Percentiles rank a stretch among this genome's conserved stretches.
Conservation (phyloP, 2,888 invertebrate genomes). For the Iphiclides podalirius region DNA sequence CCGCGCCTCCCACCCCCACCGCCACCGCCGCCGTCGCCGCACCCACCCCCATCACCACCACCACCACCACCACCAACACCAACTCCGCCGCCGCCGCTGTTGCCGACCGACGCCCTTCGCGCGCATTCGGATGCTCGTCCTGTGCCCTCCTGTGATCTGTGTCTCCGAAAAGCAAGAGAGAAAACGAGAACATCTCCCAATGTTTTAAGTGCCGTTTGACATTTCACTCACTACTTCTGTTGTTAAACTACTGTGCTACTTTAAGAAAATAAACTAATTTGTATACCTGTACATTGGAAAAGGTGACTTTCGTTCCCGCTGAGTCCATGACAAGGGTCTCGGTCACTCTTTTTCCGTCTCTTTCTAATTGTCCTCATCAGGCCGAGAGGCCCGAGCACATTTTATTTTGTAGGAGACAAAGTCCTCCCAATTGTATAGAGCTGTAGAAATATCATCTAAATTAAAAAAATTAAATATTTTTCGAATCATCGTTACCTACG, state of each 20-base stretch:
- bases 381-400: no score
- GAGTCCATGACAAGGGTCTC: no score
- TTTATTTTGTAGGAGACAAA: neutral
- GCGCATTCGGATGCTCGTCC: conserved; percentile 1
- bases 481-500: conserved; percentile 17
- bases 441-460: conserved; percentile 6
- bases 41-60: neutral
- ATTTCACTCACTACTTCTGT: no score
- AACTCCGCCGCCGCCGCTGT: no score
- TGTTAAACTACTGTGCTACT: no score
- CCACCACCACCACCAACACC: no score
- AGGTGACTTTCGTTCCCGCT: no score
- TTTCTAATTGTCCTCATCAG: neutral
- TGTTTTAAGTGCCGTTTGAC: no score
- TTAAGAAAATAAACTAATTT: no score
- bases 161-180: neutral
- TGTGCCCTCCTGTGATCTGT: conserved; percentile 7
- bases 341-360: neutral
- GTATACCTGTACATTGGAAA: no score
- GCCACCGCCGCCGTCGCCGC: no score
- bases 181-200: no score
- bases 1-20: neutral
- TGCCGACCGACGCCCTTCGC: neutral
- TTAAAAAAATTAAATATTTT: conserved; percentile 15
- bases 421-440: neutral